Conservation (phyloP, 2,888 invertebrate genomes). For the Apotomis turbidana region DNA sequence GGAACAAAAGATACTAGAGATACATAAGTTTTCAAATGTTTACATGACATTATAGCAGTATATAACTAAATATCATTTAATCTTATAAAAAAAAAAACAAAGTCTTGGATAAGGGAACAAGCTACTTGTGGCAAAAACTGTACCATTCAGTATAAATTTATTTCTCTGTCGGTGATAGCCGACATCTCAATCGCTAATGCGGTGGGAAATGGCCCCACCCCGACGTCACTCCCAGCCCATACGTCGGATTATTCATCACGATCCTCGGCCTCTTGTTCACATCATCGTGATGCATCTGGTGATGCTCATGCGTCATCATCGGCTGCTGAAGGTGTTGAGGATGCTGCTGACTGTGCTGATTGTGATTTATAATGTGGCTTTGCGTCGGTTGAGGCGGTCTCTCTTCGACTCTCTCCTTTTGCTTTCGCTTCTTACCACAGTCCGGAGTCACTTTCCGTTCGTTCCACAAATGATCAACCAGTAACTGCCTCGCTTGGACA, state of each 20-base stretch:
- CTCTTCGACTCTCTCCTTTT: conserved; percentile 63
- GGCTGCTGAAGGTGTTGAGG: conserved; percentile 44
- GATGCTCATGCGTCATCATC: conserved; percentile 44
- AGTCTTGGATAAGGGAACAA: too few species aligned
- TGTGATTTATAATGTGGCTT: conserved; percentile 41
- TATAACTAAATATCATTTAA: too few species aligned
- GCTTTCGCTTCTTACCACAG: conserved; percentile 61
- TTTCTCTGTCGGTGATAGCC: conserved; percentile 2
- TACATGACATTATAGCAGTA: too few species aligned
- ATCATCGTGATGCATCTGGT: conserved; percentile 60
- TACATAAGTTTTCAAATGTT: too few species aligned
- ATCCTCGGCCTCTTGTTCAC: conserved; percentile 67
- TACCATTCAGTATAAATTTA: neutral
- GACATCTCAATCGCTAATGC: conserved; percentile 52
- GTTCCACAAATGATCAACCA: conserved; percentile 69
- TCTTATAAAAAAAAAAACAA: too few species aligned
- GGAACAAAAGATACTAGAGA: too few species aligned
- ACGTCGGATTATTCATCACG: conserved; percentile 61
- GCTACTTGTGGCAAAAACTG: neutral
- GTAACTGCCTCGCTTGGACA: conserved; percentile 54
- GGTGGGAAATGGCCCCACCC: conserved; percentile 75
- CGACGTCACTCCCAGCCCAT: conserved; percentile 63
- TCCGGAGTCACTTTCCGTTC: conserved; percentile 65
- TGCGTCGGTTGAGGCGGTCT: conserved; percentile 45
- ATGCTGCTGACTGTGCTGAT: conserved; percentile 34